Base-by-base conservation (phyloP, 2,888 invertebrate genomes). In the Bibio marci region DNA sequence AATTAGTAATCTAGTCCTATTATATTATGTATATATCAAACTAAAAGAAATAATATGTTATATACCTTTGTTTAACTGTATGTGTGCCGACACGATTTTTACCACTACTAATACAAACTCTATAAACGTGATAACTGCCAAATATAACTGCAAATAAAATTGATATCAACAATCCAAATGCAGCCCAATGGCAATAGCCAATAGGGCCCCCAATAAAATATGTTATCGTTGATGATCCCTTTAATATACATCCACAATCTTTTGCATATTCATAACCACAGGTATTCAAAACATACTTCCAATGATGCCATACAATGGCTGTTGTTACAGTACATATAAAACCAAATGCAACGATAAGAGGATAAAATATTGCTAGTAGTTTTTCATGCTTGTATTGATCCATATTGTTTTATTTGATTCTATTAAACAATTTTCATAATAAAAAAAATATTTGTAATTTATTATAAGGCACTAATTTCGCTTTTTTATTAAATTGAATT, bases 181-280 rank as follows among this genome's bases (percentile, higher is more conserved):
- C 70, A n/a, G 74, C 69, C 64, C 71, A 78, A 44, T 75, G 59
- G 48, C 79, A 80, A 43, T 71, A 69, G 1, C 71, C 69, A 43
- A 70, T 68, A 46, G 70, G 70, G 2, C 78, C 77, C 34, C 79
- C 78, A 56, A 65, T 69, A 49, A 78, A 79, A 48, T 67, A 68
- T 31, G 67, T 69, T 38, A 62, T 67, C 13, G 74, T 72, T 48
- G 70, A 69, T 39, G 68, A 59, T 3, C 74, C 76, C 52, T 71
- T 74, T 30, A 79, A 61, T 48, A 76, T 73, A 49, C 79, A 79
- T 31, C 77, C 78, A 50, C 78, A 79, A 50, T 74, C 76, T 4
- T 67, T 68, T 47, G 74, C 72, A 34, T 66, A 66, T 47, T 74
- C 72, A 34, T 66, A 66, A 12, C 65, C 66, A 47, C 78, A 78